Conservation (phyloP, 2,113 vertebrate species). For the Callorhinus ursinus region DNA sequence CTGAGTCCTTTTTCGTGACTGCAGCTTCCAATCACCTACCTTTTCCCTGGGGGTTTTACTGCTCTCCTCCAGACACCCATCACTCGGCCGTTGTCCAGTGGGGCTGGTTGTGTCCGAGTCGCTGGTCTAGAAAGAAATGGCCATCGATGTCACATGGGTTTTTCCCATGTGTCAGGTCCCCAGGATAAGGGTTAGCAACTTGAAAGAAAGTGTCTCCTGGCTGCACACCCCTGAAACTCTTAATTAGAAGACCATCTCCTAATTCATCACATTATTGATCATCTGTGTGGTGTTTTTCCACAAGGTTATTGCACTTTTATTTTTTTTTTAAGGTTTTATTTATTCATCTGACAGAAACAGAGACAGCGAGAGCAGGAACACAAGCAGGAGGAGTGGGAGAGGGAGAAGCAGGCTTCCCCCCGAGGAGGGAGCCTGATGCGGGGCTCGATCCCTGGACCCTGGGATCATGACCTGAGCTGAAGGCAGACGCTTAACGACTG, state of each 20-base stretch:
- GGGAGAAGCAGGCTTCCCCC: too few species aligned
- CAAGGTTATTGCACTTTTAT: neutral
- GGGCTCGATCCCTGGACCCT: too few species aligned
- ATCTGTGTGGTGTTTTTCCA: neutral
- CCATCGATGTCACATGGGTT: neutral
- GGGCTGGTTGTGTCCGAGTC: conserved; percentile 34
- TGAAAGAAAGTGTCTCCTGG: neutral
- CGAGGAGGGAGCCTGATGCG: too few species aligned
- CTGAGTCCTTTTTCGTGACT: conserved; percentile 94
- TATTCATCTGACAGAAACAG: too few species aligned
- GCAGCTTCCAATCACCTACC: conserved; percentile 76
- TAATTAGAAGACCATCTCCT: neutral
- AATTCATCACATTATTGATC: neutral
- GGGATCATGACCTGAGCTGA: too few species aligned
- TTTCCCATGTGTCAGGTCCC: neutral
- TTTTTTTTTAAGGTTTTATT: too few species aligned
- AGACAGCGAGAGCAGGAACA: too few species aligned
- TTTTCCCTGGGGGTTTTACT: neutral
- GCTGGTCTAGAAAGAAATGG: conserved; percentile 77
- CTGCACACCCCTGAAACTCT: neutral
- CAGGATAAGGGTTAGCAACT: neutral
- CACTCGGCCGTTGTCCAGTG: conserved; percentile 5
- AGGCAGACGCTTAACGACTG: too few species aligned
- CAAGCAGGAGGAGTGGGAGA: too few species aligned
- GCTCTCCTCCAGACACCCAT: neutral